A percentile compares a stretch with the other conserved stretches of the same genome.
Conservation (phyloP, 2,888 invertebrate genomes). For the Polyploca ridens region DNA sequence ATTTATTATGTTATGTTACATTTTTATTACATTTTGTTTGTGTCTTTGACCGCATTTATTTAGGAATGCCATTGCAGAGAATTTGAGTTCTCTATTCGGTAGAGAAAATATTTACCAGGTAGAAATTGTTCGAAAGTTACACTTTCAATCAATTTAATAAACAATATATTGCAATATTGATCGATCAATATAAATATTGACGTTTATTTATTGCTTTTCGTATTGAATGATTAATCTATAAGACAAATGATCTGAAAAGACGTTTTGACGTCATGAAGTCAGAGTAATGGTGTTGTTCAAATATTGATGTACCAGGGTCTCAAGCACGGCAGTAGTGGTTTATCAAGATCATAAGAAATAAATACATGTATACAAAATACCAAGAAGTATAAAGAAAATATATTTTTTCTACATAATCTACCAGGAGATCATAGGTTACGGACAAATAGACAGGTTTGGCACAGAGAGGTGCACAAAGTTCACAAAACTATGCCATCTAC, state of each 20-base stretch:
- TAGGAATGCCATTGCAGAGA: neutral
- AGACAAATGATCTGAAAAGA: neutral
- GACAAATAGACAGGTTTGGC: neutral
- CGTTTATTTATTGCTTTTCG: neutral
- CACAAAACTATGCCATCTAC: neutral
- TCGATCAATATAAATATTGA: neutral
- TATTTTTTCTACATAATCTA: neutral
- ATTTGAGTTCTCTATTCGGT: neutral
- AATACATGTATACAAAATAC: too few relatives aligned
- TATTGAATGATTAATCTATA: neutral
- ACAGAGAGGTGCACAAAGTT: neutral
- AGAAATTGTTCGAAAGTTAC: neutral
- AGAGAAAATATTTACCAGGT: too few relatives aligned
- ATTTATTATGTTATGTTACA: slow-evolving; percentile 6
- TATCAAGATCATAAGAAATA: too few relatives aligned
- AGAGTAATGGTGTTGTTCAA: neutral
- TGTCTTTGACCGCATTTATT: neutral
- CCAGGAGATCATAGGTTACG: neutral
- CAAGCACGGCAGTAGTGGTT: neutral
- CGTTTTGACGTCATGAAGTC: slow-evolving; percentile 1
- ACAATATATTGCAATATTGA: neutral
- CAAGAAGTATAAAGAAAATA: neutral
- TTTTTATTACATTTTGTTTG: slow-evolving; percentile 4
- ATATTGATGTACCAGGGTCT: neutral
- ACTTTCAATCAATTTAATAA: too few relatives aligned